Base-by-base conservation (phyloP, 2,113 vertebrate genomes). In the Pelvicachromis taeniatus region DNA sequence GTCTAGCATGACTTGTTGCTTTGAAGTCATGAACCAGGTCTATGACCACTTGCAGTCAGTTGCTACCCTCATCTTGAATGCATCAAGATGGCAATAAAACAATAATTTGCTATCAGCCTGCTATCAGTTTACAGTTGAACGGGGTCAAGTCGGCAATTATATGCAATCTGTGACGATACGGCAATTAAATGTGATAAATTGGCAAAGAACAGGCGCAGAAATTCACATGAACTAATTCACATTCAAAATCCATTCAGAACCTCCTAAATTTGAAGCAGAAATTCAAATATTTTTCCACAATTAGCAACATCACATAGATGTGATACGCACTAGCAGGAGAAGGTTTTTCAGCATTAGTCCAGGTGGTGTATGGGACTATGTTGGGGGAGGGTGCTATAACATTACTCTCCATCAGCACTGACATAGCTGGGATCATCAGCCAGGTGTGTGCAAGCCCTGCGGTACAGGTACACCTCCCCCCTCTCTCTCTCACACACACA, bases 361-460 rank as follows among this genome's bases (percentile, higher is more conserved):
- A 94, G 94, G 82, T 95, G 92, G 93, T 83, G 19, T 80, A 91
- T 87, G 23, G 88, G 90, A 73, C 73, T 85, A 88, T 86, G 85
- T 86, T 33, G 85, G 80, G 54, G 81, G 82, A 45, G 81, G 52
- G 19, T 54, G 23, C 90, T 91, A 93, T 94, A 94, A 84, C 83
- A 91, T 93, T 95, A 93, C 93, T 93, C 85, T 83, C 83, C 75
- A 90, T 94, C 87, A 82, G 12, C 68, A 82, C 86, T 82, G 89
- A 48, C 83, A 86, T 90, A 82, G 89, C 86, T 83, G 87, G 88
- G 87, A 79, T 91, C 90, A 90, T 84, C 89, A 84, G 91, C 90
- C 95, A 95, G 94, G 95, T 95, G 95, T 85, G 33, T 84, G 65
- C 87, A 89, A 56, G 85, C 84, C 88, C 87, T 55, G 23, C n/a